Base-by-base conservation (phyloP, 2,888 invertebrate genomes). In the Drosophila greeni region DNA sequence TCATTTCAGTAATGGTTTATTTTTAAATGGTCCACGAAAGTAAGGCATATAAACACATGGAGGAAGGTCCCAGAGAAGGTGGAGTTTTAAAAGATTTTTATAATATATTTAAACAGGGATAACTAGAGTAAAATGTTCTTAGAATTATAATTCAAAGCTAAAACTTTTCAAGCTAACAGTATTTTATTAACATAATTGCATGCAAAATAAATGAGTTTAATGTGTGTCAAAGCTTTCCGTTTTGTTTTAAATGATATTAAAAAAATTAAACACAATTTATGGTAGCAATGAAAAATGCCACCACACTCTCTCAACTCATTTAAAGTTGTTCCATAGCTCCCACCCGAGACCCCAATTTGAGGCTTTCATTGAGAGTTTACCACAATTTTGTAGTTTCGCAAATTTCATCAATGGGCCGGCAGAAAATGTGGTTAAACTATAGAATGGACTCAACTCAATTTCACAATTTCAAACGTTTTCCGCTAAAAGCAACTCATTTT, bases 401-500 rank as follows among this genome's bases (percentile, higher is more conserved):
- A 62, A 62, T 61, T 52, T 26, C 52, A 62, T 45, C 62, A 62
- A 62, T 61, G 43, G 62, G 31, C 43, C 31, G 18, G 37, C 36
- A 53, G 47, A 34, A 37, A 51, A 29, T 67, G 67, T 42, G 67
- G 67, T 67, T 43, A 53, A 68, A 68, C 34, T 49, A 33, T 24
- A 55, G 48, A 67, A 39, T 36, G 58, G 39, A 48, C 66, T 48
- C 56, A 66, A 66, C 66, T 66, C 67, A 69, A 69, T 69, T 69
- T 82, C 64, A 55, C 57, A 75, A 76, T 75, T 79, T 82, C 76
- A 65, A 60, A 52, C 52, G 61, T 82, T 78, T 64, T 69, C 42
- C 66, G 76, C 70, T 82, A 80, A 80, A 82, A 80, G 82, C 81
- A 67, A 70, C 62, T 75, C 73, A 68, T 68, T 71, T 71, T 26